These are phyloP conservation scores for Sebastes oblongus DNA, from an alignment of 2,797 vertebrate genomes.

Conservation along the genomic window DNA sequence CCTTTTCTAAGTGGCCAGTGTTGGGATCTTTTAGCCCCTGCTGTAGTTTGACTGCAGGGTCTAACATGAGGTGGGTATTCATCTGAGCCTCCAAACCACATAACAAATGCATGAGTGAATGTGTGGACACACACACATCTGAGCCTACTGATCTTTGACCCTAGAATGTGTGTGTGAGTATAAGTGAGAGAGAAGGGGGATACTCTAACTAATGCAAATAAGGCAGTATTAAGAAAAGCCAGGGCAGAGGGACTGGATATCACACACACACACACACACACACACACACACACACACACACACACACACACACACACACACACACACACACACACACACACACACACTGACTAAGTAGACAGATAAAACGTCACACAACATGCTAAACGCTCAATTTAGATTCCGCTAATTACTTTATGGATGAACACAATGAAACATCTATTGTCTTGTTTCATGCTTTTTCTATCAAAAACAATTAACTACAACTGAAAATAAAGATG, in stretches of 20 bases:
- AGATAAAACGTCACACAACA: conserved; percentile 9
- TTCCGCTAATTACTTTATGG: conserved; percentile 12
- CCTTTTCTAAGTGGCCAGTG: conserved; percentile 49
- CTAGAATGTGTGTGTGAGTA: conserved; percentile 40
- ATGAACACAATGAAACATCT: background rate
- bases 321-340: background rate
- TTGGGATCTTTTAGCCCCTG: conserved; percentile 73
- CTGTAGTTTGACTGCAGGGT: conserved; percentile 80
- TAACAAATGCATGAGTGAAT: conserved; percentile 51
- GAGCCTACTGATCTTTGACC: conserved; percentile 75
- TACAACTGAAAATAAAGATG: background rate
- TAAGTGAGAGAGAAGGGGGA: conserved; percentile 38
- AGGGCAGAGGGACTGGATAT: conserved; percentile 18
- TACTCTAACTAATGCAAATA: conserved; percentile 74
- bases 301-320: background rate
- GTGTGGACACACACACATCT: conserved; percentile 17
- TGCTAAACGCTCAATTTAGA: conserved; percentile 8
- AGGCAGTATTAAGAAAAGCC: conserved; percentile 69
- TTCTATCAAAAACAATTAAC: background rate
- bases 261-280: background rate
- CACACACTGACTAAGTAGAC: background rate
- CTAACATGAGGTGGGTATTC: conserved; percentile 77
- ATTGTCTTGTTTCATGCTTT: conserved; percentile 4
- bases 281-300: background rate
- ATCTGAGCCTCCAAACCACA: conserved; percentile 74